Base-by-base conservation (phyloP, 2,113 vertebrate species). In the Ornithorhynchus anatinus region DNA sequence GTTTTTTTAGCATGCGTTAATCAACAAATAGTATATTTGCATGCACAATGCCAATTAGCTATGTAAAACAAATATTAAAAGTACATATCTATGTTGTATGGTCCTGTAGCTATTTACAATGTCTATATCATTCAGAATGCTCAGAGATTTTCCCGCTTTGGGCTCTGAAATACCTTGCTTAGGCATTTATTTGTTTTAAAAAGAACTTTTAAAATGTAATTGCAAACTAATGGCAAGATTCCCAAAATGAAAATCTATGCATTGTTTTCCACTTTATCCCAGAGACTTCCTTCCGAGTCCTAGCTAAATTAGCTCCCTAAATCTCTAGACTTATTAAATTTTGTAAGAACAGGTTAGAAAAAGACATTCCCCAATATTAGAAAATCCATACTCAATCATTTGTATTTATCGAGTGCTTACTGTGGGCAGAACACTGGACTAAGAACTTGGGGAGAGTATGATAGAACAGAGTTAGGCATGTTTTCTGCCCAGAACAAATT, bases 11-110 rank as follows among this genome's bases (percentile, higher is more conserved):
- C 79, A 42, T 47, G 63, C 36, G 81, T 39, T 73, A 67, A 60
- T 51, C 80, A 72, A 66, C 37, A 85, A 73, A 71, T 47, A 72
- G 59, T 53, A 50, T 16, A 54, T 84, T 86, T 82, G 37, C 25
- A 62, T 72, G 22, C 23, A 8, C 69, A 58, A 33, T 38, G 77
- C 39, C 85, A 72, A 74, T 76, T 78, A 66, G 11, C 59, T 82
- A 69, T 53, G 22, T 86, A 86, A 72, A 79, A 61, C 33, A 80
- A 58, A 65, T 69, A 53, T 17, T 17, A 35, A 45, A 57, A 54
- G 38, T 71, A 60, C 37, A 54, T 64, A 25, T 61, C 44, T 79
- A 27, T 76, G 10, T 27, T 52, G 2, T 22, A 1, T 70, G 27
- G 75, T 79, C 64, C 56, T 86, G 3, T 62, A 78, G 43, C 61